phyloP scores from a whole-genome alignment of 2,113 vertebrate species.

The Calidris pugnax region DNA sequence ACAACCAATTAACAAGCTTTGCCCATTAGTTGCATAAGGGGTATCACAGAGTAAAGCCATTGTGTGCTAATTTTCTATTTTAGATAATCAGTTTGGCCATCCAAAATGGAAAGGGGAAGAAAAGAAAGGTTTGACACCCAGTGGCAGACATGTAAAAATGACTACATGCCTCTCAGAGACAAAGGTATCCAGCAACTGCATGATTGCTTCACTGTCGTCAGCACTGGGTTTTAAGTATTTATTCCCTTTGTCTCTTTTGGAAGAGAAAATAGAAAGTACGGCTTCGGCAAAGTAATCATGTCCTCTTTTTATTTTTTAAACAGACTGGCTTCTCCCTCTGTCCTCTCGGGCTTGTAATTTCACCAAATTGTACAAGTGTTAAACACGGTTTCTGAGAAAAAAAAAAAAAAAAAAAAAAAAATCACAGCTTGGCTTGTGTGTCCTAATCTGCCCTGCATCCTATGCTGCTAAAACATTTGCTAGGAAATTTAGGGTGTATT shows the following conservation, averaged over 20 bases:
- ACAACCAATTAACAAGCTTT: slow-evolving; percentile 98
- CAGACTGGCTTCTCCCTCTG: slow-evolving; percentile 73
- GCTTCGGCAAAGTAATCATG: slow-evolving; percentile 80
- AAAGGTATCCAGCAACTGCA: slow-evolving; percentile 80
- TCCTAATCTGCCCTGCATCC: no score
- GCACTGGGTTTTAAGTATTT: slow-evolving; percentile 81
- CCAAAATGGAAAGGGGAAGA: slow-evolving; percentile 83
- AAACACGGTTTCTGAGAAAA: slow-evolving; percentile 52
- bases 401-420: slow-evolving; percentile 8
- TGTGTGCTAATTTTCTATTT: slow-evolving; percentile 92
- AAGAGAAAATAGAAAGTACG: slow-evolving; percentile 77
- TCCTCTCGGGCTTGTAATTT: slow-evolving; percentile 77
- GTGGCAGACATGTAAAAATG: slow-evolving; percentile 83
- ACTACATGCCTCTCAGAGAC: slow-evolving; percentile 80
- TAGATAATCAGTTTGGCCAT: slow-evolving; percentile 86
- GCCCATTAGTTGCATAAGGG: slow-evolving; percentile 96
- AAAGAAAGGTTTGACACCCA: slow-evolving; percentile 85
- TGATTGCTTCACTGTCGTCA: slow-evolving; percentile 80
- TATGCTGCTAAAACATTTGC: no score
- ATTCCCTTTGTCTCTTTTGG: slow-evolving; percentile 81
- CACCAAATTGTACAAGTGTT: slow-evolving; percentile 80
- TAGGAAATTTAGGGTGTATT: no score
- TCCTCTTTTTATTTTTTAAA: slow-evolving; percentile 73
- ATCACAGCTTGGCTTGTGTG: no score
- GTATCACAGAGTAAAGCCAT: slow-evolving; percentile 85